Base-by-base conservation (phyloP, 2,888 invertebrate genomes). In the Drosophila buzzatii region DNA sequence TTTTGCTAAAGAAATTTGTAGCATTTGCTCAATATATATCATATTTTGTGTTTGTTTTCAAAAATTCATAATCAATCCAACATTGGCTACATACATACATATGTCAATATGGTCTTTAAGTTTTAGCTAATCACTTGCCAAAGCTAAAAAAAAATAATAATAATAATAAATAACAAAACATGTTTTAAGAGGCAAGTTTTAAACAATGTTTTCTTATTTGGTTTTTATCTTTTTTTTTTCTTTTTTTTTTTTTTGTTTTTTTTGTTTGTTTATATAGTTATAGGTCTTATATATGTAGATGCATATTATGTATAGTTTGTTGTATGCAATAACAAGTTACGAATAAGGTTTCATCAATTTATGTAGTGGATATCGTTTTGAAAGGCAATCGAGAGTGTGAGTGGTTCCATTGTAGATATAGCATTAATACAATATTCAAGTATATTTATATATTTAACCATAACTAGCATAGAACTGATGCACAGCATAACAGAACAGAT, bases 281-380 rank as follows among this genome's bases (percentile, higher is more conserved):
- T 73, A 44, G 74, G 61, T 69, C 65, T 57, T 80, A 80, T 79
- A 80, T 79, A 80, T 79, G 76, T 79, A 73, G 64, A 68, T 74
- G 68, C 68, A 41, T 64, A 70, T 68, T 45, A 62, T 75, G 60
- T 70, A 70, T 73, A 78, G 73, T 67, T 70, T 66, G 60, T 55
- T 47, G 69, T 74, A 80, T 74, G 81, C 85, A 84, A 87, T 86
- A 87, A 87, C 90, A 87, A 90, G 79, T 89, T 88, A 72, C 76
- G 73, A 85, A 65, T 81, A 69, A 81, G 27, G 59, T 69, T 75
- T 77, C 62, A 69, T 73, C 64, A 52, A 55, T 39, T 57, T 78
- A 70, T 70, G 51, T 60, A 60, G 56, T 66, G 75, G 72, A 66
- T 86, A 84, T 89, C 76, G 61, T 69, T 68, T 89, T 67, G 79